A percentile compares a stretch with the other conserved stretches of the same genome.
These are phyloP conservation scores for Antedon mediterranea DNA, from an alignment of 53 echinoderm and acorn worm genomes.

Conservation along the genomic window DNA sequence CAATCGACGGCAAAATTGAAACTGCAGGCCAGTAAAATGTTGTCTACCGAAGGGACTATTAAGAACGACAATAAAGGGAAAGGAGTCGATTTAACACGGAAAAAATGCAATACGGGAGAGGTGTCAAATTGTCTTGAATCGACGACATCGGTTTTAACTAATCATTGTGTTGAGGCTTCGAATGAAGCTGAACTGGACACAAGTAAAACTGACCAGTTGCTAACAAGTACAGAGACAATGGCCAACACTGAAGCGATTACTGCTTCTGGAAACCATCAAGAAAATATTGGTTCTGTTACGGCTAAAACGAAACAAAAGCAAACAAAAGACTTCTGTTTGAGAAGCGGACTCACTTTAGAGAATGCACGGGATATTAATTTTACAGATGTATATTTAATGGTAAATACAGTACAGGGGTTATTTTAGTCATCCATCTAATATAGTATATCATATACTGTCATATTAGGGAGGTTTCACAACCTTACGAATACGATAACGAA, in stretches of 20 bases:
- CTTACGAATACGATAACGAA: no score
- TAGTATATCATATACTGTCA: no score
- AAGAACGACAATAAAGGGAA: not conserved
- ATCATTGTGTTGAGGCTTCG: not conserved
- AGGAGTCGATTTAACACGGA: not conserved
- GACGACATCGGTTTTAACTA: no score
- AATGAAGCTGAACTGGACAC: conserved; percentile 8
- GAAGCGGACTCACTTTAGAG: conserved; percentile 38
- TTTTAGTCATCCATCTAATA: no score
- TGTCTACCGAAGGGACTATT: not conserved
- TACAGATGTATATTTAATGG: conserved; percentile 90
- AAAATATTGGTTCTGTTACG: not conserved
- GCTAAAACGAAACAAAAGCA: not conserved
- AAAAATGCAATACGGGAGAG: not conserved
- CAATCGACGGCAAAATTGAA: not conserved
- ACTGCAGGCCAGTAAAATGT: not conserved
- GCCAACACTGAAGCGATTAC: not conserved
- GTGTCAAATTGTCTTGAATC: conserved; percentile 13
- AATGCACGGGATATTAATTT: conserved; percentile 53
- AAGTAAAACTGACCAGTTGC: not conserved
- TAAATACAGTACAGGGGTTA: no score
- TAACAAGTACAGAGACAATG: not conserved
- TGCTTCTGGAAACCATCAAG: not conserved
- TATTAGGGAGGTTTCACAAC: no score
- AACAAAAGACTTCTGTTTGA: conserved; percentile 51